These are phyloP conservation scores for Coreius guichenoti DNA, from an alignment of 2,797 vertebrate species.

Conservation along the genomic window DNA sequence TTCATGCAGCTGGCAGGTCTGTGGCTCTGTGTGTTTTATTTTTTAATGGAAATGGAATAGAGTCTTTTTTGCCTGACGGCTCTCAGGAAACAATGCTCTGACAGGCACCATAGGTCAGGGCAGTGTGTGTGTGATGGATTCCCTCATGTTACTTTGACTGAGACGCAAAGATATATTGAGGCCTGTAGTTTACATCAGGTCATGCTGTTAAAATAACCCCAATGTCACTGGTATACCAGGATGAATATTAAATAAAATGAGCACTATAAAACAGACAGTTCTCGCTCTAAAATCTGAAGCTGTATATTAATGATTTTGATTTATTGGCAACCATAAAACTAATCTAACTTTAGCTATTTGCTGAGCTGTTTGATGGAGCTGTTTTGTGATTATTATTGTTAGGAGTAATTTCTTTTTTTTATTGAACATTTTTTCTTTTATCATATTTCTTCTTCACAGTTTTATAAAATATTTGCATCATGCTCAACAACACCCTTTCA, in stretches of 20 bases:
- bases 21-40: constrained; percentile 62
- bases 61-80: constrained; percentile 46
- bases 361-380: not conserved
- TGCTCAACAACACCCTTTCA: not conserved
- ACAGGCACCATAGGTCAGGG: constrained; percentile 33
- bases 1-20: constrained; percentile 60
- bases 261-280: not conserved
- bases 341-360: not conserved
- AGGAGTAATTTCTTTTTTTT: no score
- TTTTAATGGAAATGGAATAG: constrained; percentile 65
- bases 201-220: constrained; percentile 6
- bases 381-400: not conserved
- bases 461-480: not conserved
- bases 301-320: not conserved
- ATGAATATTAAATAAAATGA: constrained; percentile 1
- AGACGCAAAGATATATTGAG: constrained; percentile 1
- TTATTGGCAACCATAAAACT: not conserved
- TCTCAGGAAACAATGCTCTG: constrained; percentile 48
- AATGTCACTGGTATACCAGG: not conserved
- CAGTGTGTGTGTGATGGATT: not conserved
- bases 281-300: not conserved
- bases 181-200: constrained; percentile 1
- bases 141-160: not conserved
- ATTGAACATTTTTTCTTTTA: not conserved
- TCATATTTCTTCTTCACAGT: not conserved